Evolutionary conservation across 2,888 invertebrate genomes (phyloP), one percentile per base, ranked within the genome.

Genomic region (Lasioglossum marginatum): DNA sequence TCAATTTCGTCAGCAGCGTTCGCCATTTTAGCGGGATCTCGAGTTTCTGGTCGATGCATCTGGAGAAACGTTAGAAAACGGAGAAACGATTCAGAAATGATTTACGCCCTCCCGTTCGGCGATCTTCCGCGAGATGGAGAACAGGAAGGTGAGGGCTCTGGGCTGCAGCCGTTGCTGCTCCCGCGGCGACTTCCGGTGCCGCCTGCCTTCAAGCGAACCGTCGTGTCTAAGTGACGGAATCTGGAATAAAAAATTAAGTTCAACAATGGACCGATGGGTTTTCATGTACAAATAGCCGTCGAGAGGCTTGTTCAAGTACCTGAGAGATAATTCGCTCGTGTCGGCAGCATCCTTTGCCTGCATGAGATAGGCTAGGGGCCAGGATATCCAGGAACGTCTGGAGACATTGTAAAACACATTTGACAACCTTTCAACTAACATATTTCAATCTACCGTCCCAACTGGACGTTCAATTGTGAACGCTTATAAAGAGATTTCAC

Each of bases 331-430:
- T 95, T 98, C 97, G 93, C 97, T 97, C 31, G 96, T 95, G 66
- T 96, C 95, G 60, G 97, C 96, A 72, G 96, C 96, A 84, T 97
- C 97, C 80, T 97, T 97, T 91, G 97, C 97, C 95, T 98, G 98
- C 95, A 98, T 97, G 92, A 98, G 96, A 95, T 98, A 98, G 14
- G 98, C 98, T 83, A 98, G 96, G 6, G 98, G 98, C 98, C 98
- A 98, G 94, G 98, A 98, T 93, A 98, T 98, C 98, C 98, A 98
- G 0, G 98, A 98, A 89, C 97, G 97, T 82, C 97, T 97, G 95
- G 76, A 95, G 95, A 89, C 80, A 16, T 34, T 31, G 19, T 19
- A 31, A 8, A 19, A 19, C 19, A 31, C 6, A 2, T 27, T 63
- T 19, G 19, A 16, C 31, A 66, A 10, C 19, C 3, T 31, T 27